Evolutionary conservation across 2,797 vertebrate species (phyloP).

Genomic region (Muscicapa striata): DNA sequence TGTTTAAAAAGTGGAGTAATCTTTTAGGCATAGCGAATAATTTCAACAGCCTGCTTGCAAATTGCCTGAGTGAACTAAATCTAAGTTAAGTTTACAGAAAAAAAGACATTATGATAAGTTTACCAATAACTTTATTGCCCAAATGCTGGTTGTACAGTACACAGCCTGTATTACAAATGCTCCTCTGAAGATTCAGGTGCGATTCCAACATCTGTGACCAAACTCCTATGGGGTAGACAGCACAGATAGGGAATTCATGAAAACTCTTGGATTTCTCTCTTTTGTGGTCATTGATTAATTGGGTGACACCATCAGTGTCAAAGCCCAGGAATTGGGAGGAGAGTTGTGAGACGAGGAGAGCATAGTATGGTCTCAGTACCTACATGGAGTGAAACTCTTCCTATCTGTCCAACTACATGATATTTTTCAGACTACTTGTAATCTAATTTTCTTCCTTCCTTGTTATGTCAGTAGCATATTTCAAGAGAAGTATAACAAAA

Average conservation of each 20-base stretch:
- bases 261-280: neutral
- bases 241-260: neutral
- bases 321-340: neutral
- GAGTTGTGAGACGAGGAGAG: neutral
- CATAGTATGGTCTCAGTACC: neutral
- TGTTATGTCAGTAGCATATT: neutral
- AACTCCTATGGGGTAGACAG: neutral
- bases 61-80: neutral
- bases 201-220: neutral
- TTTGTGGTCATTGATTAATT: fast-evolving
- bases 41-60: neutral
- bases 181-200: neutral
- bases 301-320: neutral
- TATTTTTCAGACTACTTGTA: neutral
- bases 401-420: fast-evolving
- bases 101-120: neutral
- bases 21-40: neutral
- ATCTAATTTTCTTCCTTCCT: neutral
- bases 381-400: neutral
- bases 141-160: neutral
- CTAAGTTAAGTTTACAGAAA: neutral
- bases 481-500: neutral
- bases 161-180: neutral
- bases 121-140: neutral
- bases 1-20: neutral